Evolutionary conservation across 2,113 vertebrate genomes (phyloP), one percentile per base, ranked within the genome.

Genomic region (Caretta caretta): DNA sequence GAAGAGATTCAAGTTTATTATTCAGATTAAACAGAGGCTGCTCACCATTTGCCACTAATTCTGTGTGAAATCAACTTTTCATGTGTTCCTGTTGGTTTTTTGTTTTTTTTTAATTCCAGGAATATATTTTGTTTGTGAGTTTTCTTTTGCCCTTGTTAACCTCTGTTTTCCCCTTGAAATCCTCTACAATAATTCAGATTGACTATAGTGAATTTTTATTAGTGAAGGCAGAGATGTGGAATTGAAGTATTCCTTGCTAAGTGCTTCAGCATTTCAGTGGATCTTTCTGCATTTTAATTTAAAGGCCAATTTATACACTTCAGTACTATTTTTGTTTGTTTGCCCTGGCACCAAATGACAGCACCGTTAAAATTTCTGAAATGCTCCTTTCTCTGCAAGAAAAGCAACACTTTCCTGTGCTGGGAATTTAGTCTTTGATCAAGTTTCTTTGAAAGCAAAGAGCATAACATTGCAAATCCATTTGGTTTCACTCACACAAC

Each of bases 161-260:
- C n/a, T 31, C 8, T 56, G 0, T 84, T 96, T 94, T 82, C 87
- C 69, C 8, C 56, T 89, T 96, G n/a, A 87, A 96, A 92, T 6
- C 76, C 38, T 80, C 46, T 85, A 84, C 24, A 93, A 10, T 90
- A 82, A 80, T 96, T 94, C 65, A 54, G 5, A 54, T 54, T 93
- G 56, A 78, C 62, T 93, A 56, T 86, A 42, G 62, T 83, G 80
- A 92, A 57, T 97, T 79, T 93, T 94, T 93, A 62, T 95, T 92
- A 91, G 90, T 29, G n/a, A 54, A 24, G 72, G 24, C 48, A 57
- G 83, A 94, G 79, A 80, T 87, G 38, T 92, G 75, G 85, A 95
- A 82, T n/a, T 84, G 5, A 90, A 88, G 46, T 78, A 69, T 87
- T 96, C 90, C 31, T 69, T 90, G 53, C 29, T 31, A 91, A 96